Base-by-base conservation (phyloP, 2,113 vertebrate species). In the Malurus melanocephalus region DNA sequence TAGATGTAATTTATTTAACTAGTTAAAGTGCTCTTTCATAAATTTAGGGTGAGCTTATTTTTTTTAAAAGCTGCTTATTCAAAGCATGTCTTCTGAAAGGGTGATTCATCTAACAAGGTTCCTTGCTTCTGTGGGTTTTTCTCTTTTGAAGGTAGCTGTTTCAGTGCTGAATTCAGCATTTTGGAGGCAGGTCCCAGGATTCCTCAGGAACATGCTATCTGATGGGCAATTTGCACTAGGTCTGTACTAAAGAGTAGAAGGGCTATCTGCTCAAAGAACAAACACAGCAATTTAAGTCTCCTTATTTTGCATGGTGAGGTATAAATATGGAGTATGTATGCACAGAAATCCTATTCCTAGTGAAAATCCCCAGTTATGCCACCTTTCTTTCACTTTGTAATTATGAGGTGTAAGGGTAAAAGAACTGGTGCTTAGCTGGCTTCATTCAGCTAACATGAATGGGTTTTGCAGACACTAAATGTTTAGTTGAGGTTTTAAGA, bases 111-210 rank as follows among this genome's bases (percentile, higher is more conserved):
- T 87, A 48, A 81, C 30, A 9, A 81, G 75, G 65, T 71, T 42
- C 45, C 77, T 93, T 93, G n/a, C 40, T 94, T 12, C 62, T 84
- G 62, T 80, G 86, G 85, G 77, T 77, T 88, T 57, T 82, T 76
- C 28, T 77, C 91, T 88, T 95, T 93, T 95, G 91, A 93, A 92
- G 86, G 84, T 59, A 22, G 87, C 59, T 79, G 18, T 84, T 93
- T 87, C 73, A 60, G 46, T 87, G 93, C 83, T 91, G 88, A 89
- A 89, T 87, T 83, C 87, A 92, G 90, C 48, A 0, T 76, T 95
- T 92, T 82, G 61, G 87, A 80, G 67, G 80, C 53, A 56, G 56
- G 81, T 40, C 32, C 38, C 78, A 38, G 81, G 61, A 89, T 81
- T 82, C 1, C 2, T 69, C 60, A 74, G 85, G 77, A 88, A 6